Evolutionary conservation across 2,113 vertebrate genomes (phyloP).

Genomic region (Campylomormyrus numenius): DNA sequence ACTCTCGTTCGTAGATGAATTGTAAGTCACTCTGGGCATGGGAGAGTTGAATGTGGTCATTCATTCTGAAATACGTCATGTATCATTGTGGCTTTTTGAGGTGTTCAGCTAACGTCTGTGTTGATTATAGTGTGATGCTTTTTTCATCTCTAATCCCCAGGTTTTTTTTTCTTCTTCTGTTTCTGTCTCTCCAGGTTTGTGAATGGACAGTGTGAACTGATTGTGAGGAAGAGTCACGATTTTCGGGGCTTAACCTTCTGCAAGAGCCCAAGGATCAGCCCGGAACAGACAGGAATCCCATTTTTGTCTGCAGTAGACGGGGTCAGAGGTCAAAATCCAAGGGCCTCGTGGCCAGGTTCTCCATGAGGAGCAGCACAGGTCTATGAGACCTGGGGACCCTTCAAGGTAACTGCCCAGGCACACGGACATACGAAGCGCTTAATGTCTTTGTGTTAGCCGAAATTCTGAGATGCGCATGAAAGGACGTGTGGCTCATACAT

Average conservation of each 20-base stretch:
- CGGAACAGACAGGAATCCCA: slow-evolving; percentile 3
- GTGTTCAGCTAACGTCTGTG: not conserved
- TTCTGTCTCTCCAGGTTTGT: slow-evolving; percentile 26
- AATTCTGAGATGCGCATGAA: not conserved
- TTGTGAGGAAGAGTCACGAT: not conserved
- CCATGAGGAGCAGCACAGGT: slow-evolving; percentile 35
- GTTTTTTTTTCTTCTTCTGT: not conserved
- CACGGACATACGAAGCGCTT: not conserved
- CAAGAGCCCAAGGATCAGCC: not conserved
- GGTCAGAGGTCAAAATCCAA: slow-evolving; percentile 15
- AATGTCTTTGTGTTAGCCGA: not conserved
- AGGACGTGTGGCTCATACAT: not conserved
- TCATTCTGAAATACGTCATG: not conserved
- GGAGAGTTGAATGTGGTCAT: not conserved
- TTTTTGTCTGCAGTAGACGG: slow-evolving; percentile 21
- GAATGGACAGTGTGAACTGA: slow-evolving; percentile 18
- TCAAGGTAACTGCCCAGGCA: slow-evolving; percentile 31
- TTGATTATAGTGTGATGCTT: not conserved
- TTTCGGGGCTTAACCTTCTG: not conserved
- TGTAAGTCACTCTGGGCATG: not conserved
- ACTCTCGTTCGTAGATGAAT: not conserved
- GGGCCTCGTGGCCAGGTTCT: slow-evolving; percentile 28
- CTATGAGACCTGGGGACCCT: slow-evolving; percentile 44
- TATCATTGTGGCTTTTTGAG: not conserved
- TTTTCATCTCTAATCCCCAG: not conserved